Base-by-base conservation (phyloP, 92 coral and sea anemone species). In the Epizoanthus rinbou region DNA sequence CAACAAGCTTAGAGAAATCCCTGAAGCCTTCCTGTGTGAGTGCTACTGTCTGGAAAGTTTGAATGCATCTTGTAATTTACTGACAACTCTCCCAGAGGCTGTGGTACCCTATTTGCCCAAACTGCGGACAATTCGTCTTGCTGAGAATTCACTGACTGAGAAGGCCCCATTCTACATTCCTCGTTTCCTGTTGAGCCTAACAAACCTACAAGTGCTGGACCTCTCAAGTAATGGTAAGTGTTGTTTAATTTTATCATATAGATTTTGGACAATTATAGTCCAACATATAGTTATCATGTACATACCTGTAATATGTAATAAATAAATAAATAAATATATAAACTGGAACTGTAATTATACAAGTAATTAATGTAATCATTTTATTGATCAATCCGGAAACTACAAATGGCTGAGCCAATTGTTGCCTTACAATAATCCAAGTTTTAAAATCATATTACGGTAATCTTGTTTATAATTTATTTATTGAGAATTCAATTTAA, bases 141-240 rank as follows among this genome's bases (percentile, higher is more conserved):
- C 94, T 39, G 89, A 92, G 80, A 97, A 97, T 67, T 90, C 85
- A 18, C 88, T 94, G 6, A 85, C 86, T 0, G 95, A 86, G 64
- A 89, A 87, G 50, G 76, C 91, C 17, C 84, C 91, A 54, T 93
- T 95, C 79, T 74, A 84, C 79, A 64, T 97, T 17, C 94, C 98
- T 2, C 92, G 91, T 22, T 97, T 97, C 70, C 79, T 97, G 45
- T 86, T 94, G 52, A 80, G 80, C 65, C 86, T 97, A 7, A 91
- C 94, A 18, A 93, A 90, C 82, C 86, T 97, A 10, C 93, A 92
- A 59, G 83, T 87, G 63, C 74, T 97, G 37, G 98, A 97, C 75
- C 81, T 97, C 60, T 91, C 98, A 16, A 60, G 79, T 53, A 97
- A 97, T 65, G 85, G 83, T 57, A 37, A 78, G 82, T 62, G 35